Evolutionary conservation across 2,888 invertebrate species (phyloP).

Genomic region (Argyresthia albistria): DNA sequence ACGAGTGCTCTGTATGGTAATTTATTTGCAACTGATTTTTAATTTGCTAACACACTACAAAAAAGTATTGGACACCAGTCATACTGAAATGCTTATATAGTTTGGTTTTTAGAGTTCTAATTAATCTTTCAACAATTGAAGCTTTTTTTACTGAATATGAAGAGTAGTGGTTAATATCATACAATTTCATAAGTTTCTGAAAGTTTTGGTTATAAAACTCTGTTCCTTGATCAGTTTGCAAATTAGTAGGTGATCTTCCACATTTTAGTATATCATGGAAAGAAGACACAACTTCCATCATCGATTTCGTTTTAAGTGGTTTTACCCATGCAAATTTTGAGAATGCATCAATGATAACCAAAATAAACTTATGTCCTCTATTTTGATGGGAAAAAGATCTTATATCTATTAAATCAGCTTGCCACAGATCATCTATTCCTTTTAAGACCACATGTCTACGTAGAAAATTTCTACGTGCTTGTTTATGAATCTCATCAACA

Average conservation of each 20-base stretch:
- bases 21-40: no score
- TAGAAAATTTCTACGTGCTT: slow-evolving; percentile 30
- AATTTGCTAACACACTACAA: no score
- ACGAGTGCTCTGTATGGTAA: no score
- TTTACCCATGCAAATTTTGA: slow-evolving; percentile 36
- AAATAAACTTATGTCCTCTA: slow-evolving; percentile 10
- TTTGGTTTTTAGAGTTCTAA: slow-evolving; percentile 10
- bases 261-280: slow-evolving; percentile 1
- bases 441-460: slow-evolving; percentile 26
- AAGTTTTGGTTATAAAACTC: slow-evolving; percentile 9
- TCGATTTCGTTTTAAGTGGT: slow-evolving; percentile 21
- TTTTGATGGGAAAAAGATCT: slow-evolving; percentile 12
- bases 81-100: slow-evolving; percentile 8
- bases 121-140: slow-evolving; percentile 12
- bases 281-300: slow-evolving; percentile 1
- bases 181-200: background rate
- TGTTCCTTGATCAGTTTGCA: slow-evolving; percentile 15
- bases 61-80: no score
- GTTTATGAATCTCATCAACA: slow-evolving; percentile 17
- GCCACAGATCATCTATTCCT: slow-evolving; percentile 40
- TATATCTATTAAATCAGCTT: slow-evolving; percentile 35
- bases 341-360: slow-evolving; percentile 32
- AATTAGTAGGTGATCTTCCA: slow-evolving; percentile 6
- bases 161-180: slow-evolving; percentile 2
- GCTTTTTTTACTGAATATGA: slow-evolving; percentile 1